Percentiles rank a stretch among this genome's conserved stretches.
These are phyloP conservation scores for Perca fluviatilis DNA, from an alignment of 2,113 vertebrate species.

Conservation along the genomic window DNA sequence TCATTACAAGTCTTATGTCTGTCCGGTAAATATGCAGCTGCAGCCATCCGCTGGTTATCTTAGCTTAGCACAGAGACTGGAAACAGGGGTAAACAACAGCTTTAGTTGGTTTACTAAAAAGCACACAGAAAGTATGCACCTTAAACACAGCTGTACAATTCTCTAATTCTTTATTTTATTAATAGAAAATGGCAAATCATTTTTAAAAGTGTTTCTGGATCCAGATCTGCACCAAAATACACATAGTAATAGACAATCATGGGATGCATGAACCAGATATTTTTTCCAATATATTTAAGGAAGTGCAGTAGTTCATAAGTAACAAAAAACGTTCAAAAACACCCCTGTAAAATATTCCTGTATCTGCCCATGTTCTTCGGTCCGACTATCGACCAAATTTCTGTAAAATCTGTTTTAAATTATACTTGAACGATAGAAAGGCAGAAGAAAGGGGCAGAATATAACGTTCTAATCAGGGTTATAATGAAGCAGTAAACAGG, in stretches of 20 bases:
- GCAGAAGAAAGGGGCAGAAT: background rate
- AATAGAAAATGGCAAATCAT: background rate
- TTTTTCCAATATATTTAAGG: background rate
- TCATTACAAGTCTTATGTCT: background rate
- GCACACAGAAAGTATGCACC: background rate
- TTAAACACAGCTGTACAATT: background rate
- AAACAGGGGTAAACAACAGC: background rate
- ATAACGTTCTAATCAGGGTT: background rate
- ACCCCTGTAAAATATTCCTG: background rate
- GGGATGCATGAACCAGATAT: background rate
- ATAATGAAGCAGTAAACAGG: background rate
- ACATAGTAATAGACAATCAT: constrained; percentile 46
- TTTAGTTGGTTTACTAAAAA: background rate
- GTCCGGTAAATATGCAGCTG: background rate
- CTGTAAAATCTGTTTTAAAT: background rate
- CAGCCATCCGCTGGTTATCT: background rate
- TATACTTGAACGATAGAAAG: background rate
- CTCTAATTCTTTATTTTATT: background rate
- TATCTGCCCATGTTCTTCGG: background rate
- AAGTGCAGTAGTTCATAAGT: background rate
- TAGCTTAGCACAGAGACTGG: background rate
- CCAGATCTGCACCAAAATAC: background rate
- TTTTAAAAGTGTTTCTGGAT: constrained; percentile 6
- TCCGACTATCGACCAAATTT: background rate
- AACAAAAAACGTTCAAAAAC: background rate